A percentile compares a stretch with the other conserved stretches of the same genome.
Conservation (phyloP, 30 jellyfish, hydroid and myxozoan genomes). For the Hydra vulgaris region DNA sequence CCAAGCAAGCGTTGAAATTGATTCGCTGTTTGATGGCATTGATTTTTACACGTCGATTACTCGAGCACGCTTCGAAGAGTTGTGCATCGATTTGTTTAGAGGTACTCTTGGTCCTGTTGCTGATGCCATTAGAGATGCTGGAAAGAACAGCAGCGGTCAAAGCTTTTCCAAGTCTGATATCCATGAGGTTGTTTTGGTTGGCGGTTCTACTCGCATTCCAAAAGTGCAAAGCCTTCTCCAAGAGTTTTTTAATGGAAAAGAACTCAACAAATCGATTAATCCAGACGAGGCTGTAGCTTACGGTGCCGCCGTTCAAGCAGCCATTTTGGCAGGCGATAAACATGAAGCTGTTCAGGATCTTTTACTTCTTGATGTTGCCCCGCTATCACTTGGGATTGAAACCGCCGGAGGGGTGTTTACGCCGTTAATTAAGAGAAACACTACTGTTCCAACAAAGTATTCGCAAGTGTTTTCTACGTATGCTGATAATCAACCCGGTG, state of each 20-base stretch:
- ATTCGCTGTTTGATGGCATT: slow-evolving; percentile 80
- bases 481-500: slow-evolving; percentile 85
- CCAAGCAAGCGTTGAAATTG: slow-evolving; percentile 84
- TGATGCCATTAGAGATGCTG: slow-evolving; percentile 61
- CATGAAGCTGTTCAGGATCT: slow-evolving; percentile 66
- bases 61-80: slow-evolving; percentile 82
- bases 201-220: slow-evolving; percentile 96
- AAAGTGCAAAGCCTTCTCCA: slow-evolving; percentile 51
- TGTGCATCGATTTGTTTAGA: slow-evolving; percentile 48
- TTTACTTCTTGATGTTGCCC: slow-evolving; percentile 75
- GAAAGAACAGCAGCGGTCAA: background rate
- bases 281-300: slow-evolving; percentile 98
- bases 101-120: slow-evolving; percentile 59
- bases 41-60: slow-evolving; percentile 75
- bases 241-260: slow-evolving; percentile 76
- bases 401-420: slow-evolving; percentile 92
- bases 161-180: slow-evolving; percentile 34
- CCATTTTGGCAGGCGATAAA: slow-evolving; percentile 63
- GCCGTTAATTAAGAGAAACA: slow-evolving; percentile 56
- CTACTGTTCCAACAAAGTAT: slow-evolving; percentile 71
- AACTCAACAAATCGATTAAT: slow-evolving; percentile 61
- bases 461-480: slow-evolving; percentile 66
- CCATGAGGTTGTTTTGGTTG: slow-evolving; percentile 80
- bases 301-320: slow-evolving; percentile 97
- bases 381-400: slow-evolving; percentile 87